Evolutionary conservation across 2,113 vertebrate genomes (phyloP), one percentile per base, ranked within the genome.

Genomic region (Drymodes brunneopygia): DNA sequence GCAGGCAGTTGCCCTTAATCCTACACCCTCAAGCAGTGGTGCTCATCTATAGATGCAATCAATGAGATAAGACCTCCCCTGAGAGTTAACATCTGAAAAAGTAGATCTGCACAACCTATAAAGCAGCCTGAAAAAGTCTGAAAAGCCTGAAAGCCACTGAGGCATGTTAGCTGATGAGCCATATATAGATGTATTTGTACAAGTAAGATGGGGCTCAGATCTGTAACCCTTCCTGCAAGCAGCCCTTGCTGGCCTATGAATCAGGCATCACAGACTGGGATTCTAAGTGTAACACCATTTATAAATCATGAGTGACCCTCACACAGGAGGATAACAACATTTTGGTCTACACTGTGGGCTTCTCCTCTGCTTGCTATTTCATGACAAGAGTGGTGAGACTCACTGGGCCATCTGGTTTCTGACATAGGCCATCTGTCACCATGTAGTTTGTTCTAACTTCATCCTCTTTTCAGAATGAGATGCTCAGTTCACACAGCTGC

Each of bases 401-500:
- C 54, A 29, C 33, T 50, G 33, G 35, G 42, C 88, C 91, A 95
- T 92, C 86, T 93, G 94, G 54, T 93, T 94, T 71, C 92, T 88
- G 72, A 61, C 7, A 44, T 12, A 28, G 64, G 36, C 75, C 88
- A 90, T 95, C 91, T 95, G 94, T 77, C 60, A 56, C 80, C 51
- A 25, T 3, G 12, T 9, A 90, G 79, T 42, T 60, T 77, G 58
- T 19, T 92, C 38, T 65, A 64, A 33, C 80, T 94, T 73, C 88
- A 62, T 70, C 75, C 51, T 62, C 45, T 81, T 72, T 89, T 66
- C 64, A 89, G 93, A 92, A 89, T 27, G 38, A 50, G 64, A 58
- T 70, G 72, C 56, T 91, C 47, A 28, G 72, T 44, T 81, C 93
- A 84, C 42, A 54, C 86, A 96, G 93, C 92, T 94, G 93, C 87